A percentile compares a stretch with the other conserved stretches of the same genome.
Evolutionary conservation across 2,888 invertebrate species (phyloP).

Genomic region (Ochropacha duplaris): DNA sequence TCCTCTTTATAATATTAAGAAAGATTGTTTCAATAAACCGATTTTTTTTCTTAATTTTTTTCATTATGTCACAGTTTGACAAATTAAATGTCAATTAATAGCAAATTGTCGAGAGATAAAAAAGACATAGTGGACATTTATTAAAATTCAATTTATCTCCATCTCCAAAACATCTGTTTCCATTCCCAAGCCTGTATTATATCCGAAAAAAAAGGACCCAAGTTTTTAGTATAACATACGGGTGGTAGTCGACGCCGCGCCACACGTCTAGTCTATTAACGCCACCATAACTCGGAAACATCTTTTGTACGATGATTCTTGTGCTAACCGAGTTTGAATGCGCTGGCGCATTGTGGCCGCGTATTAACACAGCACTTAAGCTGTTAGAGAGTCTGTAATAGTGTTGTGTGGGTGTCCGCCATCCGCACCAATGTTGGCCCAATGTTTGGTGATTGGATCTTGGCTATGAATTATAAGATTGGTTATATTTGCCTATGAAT

Average conservation of each 20-base stretch:
- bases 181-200: neutral
- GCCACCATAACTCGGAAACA: slow-evolving; percentile 47
- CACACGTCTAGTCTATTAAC: slow-evolving; percentile 63
- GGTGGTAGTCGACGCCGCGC: slow-evolving; percentile 31
- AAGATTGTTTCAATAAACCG: no score
- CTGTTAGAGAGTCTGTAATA: slow-evolving; percentile 59
- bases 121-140: no score
- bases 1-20: no score
- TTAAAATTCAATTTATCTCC: neutral
- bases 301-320: slow-evolving; percentile 57
- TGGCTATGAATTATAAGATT: neutral
- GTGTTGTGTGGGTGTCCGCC: slow-evolving; percentile 53
- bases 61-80: no score
- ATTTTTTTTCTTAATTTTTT: no score
- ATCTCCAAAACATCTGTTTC: neutral
- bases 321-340: slow-evolving; percentile 60
- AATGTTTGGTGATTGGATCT: neutral
- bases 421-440: slow-evolving; percentile 25
- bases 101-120: no score
- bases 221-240: slow-evolving; percentile 1
- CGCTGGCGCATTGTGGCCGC: slow-evolving; percentile 44
- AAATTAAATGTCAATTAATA: no score
- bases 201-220: neutral
- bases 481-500: neutral
- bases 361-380: slow-evolving; percentile 71